Conservation (phyloP, 2,888 invertebrate species). For the Hirtodrosophila confusa region DNA sequence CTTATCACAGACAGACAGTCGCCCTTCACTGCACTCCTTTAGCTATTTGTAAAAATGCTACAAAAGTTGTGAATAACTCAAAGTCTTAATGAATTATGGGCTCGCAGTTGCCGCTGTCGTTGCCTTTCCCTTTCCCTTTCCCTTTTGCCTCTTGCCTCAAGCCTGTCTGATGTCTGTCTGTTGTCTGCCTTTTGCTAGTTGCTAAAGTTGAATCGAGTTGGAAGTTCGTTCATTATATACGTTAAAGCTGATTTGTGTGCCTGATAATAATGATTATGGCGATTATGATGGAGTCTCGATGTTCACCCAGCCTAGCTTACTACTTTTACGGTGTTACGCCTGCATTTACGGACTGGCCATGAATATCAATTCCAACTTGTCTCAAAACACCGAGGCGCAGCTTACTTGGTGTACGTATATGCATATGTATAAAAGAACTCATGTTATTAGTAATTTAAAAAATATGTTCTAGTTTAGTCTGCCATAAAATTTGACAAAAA, state of each 20-base stretch:
- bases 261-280: constrained; percentile 25
- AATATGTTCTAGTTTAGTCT: too few species aligned
- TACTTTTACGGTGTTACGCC: too few species aligned
- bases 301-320: constrained; percentile 1
- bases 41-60: constrained; percentile 40
- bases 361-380: too few species aligned
- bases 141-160: constrained; percentile 12
- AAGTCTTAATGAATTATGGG: constrained; percentile 75
- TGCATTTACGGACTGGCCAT: too few species aligned
- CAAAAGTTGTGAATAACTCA: constrained; percentile 72
- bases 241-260: constrained; percentile 16
- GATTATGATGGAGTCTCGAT: constrained; percentile 17
- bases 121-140: too few species aligned
- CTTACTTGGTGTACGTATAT: too few species aligned
- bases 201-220: constrained; percentile 39
- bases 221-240: constrained; percentile 10
- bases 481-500: too few species aligned
- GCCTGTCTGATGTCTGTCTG: not conserved
- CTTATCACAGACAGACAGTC: constrained; percentile 68
- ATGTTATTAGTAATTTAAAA: too few species aligned
- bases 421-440: too few species aligned
- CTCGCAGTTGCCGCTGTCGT: constrained; percentile 28
- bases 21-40: constrained; percentile 4
- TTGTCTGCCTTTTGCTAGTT: constrained; percentile 19
- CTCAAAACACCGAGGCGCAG: too few species aligned